A percentile compares a stretch with the other conserved stretches of the same genome.
These are phyloP conservation scores for Pseudoatta argentina DNA, from an alignment of 1,140 invertebrate genomes.

Conservation along the genomic window DNA sequence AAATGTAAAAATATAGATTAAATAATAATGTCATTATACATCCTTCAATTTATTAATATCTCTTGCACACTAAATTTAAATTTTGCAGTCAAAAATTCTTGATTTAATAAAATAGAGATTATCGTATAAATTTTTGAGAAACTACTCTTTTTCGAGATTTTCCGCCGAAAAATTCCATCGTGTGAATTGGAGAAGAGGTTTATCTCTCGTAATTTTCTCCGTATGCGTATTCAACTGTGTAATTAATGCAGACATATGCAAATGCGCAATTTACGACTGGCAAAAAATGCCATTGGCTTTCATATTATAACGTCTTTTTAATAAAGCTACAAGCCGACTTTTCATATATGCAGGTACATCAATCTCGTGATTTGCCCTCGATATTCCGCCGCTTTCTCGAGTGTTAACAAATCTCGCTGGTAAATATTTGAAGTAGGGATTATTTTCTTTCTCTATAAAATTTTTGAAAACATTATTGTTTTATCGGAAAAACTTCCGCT, in stretches of 20 bases:
- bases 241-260: constrained; percentile 54
- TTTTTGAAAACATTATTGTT: neutral
- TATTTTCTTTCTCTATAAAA: neutral
- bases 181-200: constrained; percentile 15
- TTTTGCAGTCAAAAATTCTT: neutral
- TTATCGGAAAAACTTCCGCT: neutral
- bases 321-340: neutral
- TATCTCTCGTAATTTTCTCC: constrained; percentile 7
- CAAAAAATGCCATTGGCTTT: neutral
- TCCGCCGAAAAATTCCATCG: neutral
- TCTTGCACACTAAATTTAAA: neutral
- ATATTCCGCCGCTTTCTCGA: neutral
- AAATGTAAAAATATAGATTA: neutral
- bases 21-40: neutral
- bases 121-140: neutral
- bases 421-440: neutral
- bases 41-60: neutral
- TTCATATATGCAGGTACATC: neutral
- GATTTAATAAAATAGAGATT: constrained; percentile 9
- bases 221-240: constrained; percentile 13
- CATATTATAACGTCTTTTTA: neutral
- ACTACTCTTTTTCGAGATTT: neutral
- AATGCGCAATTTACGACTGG: constrained; percentile 15
- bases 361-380: neutral
- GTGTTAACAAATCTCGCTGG: neutral